phyloP scores from a whole-genome alignment of 2,113 vertebrate species.

The Phycodurus eques region DNA sequence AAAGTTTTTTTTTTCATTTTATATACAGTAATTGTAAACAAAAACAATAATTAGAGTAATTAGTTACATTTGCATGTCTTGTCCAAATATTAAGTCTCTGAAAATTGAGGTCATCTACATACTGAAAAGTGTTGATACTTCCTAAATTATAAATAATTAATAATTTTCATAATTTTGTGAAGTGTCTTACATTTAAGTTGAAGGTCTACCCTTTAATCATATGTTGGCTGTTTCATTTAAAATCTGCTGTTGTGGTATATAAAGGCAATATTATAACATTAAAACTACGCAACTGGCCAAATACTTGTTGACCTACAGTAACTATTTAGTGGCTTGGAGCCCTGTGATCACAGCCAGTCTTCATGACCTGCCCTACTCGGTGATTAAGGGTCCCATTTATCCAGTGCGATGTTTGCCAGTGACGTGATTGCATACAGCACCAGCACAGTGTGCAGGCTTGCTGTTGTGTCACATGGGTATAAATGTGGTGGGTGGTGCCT shows the following conservation, averaged over 20 bases:
- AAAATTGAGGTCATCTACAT: too few species aligned
- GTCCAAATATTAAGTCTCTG: too few species aligned
- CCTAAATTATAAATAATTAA: neutral
- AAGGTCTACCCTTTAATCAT: neutral
- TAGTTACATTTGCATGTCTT: too few species aligned
- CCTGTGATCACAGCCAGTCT: neutral
- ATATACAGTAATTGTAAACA: too few species aligned
- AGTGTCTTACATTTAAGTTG: neutral
- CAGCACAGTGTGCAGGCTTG: slow-evolving; percentile 38
- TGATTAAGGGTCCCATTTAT: slow-evolving; percentile 1
- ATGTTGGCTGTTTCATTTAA: neutral
- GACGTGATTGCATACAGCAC: slow-evolving; percentile 3
- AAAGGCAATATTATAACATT: neutral
- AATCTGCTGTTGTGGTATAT: neutral
- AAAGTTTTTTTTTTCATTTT: too few species aligned
- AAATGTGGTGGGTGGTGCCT: slow-evolving; percentile 54
- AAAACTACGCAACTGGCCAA: neutral
- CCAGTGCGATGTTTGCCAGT: slow-evolving; percentile 1
- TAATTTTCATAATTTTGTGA: neutral
- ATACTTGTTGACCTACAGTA: neutral
- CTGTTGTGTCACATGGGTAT: slow-evolving; percentile 46
- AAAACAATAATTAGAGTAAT: too few species aligned
- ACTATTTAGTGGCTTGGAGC: neutral
- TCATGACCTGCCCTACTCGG: neutral
- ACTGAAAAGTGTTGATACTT: neutral